These are phyloP conservation scores for Sisyra nigra DNA, from an alignment of 2,888 invertebrate genomes.

Conservation along the genomic window DNA sequence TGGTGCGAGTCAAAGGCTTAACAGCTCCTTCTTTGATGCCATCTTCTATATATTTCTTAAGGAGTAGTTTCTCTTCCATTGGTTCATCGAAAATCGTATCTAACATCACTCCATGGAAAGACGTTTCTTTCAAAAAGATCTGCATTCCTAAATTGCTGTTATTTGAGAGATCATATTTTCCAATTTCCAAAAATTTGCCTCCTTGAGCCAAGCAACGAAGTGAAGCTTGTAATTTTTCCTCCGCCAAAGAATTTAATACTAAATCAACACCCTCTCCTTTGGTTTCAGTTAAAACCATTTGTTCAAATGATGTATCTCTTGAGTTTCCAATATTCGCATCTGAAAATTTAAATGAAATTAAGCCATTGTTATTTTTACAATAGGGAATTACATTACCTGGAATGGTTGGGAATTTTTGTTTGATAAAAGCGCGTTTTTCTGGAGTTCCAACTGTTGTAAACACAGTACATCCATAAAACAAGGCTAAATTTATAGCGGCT, in stretches of 20 bases:
- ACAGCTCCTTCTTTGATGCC: constrained; percentile 49
- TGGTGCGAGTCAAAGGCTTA: constrained; percentile 45
- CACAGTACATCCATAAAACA: constrained; percentile 36
- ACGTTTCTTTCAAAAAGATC: constrained; percentile 50
- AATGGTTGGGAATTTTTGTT: constrained; percentile 31
- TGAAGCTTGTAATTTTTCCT: constrained; percentile 71
- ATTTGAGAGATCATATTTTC: constrained; percentile 62
- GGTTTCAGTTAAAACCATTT: constrained; percentile 63
- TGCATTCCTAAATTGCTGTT: constrained; percentile 49
- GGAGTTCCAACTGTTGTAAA: constrained; percentile 43
- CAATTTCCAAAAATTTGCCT: constrained; percentile 71
- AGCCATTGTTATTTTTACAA: neutral
- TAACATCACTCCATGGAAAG: constrained; percentile 63
- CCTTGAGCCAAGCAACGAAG: constrained; percentile 38
- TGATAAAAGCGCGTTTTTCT: constrained; percentile 34
- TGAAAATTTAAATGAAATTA: constrained; percentile 13
- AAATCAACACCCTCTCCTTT: constrained; percentile 80
- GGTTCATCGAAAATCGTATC: constrained; percentile 43
- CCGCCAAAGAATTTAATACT: constrained; percentile 80
- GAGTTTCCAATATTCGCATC: constrained; percentile 70
- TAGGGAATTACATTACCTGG: constrained; percentile 5
- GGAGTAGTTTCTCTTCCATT: constrained; percentile 27
- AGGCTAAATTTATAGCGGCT: constrained; percentile 49
- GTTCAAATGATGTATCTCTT: constrained; percentile 72
- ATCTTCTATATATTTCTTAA: constrained; percentile 22